Evolutionary conservation across 2,797 vertebrate species (phyloP).

Genomic region (Acestrorhynchus altus): DNA sequence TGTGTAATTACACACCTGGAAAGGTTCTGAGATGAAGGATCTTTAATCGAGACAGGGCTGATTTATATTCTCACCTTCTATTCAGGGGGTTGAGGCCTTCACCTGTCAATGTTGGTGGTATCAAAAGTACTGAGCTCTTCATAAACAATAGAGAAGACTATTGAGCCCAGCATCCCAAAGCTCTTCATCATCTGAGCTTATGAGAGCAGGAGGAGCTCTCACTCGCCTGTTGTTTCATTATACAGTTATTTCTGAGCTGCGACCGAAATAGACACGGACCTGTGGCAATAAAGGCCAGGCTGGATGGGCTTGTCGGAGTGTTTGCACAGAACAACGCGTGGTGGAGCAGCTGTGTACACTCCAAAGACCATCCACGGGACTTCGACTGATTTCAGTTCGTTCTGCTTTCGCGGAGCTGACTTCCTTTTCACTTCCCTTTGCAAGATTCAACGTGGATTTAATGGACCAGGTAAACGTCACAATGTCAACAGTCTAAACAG

Average conservation of each 20-base stretch:
- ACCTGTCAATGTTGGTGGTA: constrained; percentile 1
- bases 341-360: constrained; percentile 79
- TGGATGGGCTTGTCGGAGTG: constrained; percentile 64
- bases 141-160: not conserved
- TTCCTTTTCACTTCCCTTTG: not conserved
- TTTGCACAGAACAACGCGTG: constrained; percentile 68
- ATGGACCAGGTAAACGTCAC: not conserved
- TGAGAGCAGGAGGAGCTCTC: constrained; percentile 30
- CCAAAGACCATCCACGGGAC: constrained; percentile 52
- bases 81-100: not conserved
- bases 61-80: too few species aligned
- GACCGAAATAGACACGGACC: constrained; percentile 63
- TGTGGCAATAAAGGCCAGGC: constrained; percentile 63
- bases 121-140: not conserved
- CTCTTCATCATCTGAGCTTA: constrained; percentile 21
- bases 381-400: constrained; percentile 62
- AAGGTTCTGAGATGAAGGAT: too few species aligned
- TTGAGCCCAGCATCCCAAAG: constrained; percentile 21
- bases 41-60: too few species aligned
- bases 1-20: not conserved
- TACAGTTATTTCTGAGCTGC: constrained; percentile 50
- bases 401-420: constrained; percentile 47
- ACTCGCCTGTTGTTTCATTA: constrained; percentile 49
- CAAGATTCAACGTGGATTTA: not conserved
- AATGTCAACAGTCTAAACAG: not conserved